Percentiles rank a stretch among this genome's conserved stretches.
Conservation (phyloP, 2,888 invertebrate genomes). For the Platycnemis pennipes region DNA sequence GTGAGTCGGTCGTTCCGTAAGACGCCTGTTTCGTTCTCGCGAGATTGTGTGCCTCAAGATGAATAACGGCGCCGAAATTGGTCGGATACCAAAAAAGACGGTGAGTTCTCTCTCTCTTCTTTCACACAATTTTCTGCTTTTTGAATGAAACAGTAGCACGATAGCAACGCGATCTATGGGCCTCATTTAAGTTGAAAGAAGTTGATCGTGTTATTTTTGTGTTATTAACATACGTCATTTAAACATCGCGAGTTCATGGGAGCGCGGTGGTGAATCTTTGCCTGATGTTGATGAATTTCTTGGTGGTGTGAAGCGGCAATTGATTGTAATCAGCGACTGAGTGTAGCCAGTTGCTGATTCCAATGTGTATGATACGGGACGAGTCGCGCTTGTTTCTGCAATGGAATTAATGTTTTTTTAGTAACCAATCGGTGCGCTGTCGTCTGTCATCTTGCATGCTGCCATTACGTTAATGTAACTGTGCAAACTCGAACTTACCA, state of each 20-base stretch:
- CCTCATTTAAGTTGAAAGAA: background rate
- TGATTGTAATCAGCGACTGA: too few species aligned
- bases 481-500: background rate
- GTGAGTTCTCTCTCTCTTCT: background rate
- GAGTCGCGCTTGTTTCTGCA: too few species aligned
- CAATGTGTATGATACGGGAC: too few species aligned
- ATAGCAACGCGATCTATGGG: background rate
- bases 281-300: too few species aligned
- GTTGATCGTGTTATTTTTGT: background rate
- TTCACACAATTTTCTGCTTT: background rate
- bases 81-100: conserved; percentile 35
- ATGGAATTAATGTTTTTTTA: too few species aligned
- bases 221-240: background rate
- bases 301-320: too few species aligned
- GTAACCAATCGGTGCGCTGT: too few species aligned
- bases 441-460: background rate
- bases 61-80: conserved; percentile 19
- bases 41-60: background rate
- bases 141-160: background rate
- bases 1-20: conserved; percentile 1
- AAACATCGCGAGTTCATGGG: background rate
- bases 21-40: background rate
- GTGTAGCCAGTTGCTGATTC: too few species aligned
- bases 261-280: background rate
- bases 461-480: background rate